Base-by-base conservation (phyloP, 2,113 vertebrate genomes). In the Micromys minutus region DNA sequence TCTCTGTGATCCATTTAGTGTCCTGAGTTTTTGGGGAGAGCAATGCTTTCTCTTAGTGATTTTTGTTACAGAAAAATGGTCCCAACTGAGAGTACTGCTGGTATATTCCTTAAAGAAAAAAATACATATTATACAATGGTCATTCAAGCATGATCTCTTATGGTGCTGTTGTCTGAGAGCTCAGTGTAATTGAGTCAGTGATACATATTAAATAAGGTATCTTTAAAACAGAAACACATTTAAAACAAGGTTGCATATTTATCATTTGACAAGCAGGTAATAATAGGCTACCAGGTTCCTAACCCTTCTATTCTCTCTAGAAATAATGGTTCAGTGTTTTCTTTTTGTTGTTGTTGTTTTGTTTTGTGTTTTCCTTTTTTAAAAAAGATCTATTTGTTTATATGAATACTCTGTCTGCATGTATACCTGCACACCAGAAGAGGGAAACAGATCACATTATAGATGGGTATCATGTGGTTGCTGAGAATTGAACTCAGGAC, bases 171-270 rank as follows among this genome's bases (percentile, higher is more conserved):
- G 88, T 65, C 88, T 45, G 26, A 90, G 17, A 74, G 22, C 57
- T 85, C 63, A 45, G 5, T 67, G 39, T 90, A 89, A 65, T 34
- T 36, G 74, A 84, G 55, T 91, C 72, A 94, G 19, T 13, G 47
- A 29, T 59, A 16, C 67, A 34, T 76, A 36, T 81, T 81, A 90
- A 87, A 90, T 55, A 87, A 81, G 5, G 6, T 45, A 5, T 79
- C 39, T 84, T 96, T 69, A 93, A 77, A n/a, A 59, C 63, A 76
- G 84, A 95, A 85, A 21, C 87, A 79, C 24, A 29, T 84, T 36
- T 52, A 52, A 17, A 71, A 76, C 29, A 52, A 77, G 87, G 39
- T 85, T 89, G 29, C 42, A 29, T 90, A 34, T 52, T 80, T 52
- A 42, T 80, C 47, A 45, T 36, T 79, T 90, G 45, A 57, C 45